Conservation (phyloP, 2,888 invertebrate species). For the Xestoiulus laeticollis region DNA sequence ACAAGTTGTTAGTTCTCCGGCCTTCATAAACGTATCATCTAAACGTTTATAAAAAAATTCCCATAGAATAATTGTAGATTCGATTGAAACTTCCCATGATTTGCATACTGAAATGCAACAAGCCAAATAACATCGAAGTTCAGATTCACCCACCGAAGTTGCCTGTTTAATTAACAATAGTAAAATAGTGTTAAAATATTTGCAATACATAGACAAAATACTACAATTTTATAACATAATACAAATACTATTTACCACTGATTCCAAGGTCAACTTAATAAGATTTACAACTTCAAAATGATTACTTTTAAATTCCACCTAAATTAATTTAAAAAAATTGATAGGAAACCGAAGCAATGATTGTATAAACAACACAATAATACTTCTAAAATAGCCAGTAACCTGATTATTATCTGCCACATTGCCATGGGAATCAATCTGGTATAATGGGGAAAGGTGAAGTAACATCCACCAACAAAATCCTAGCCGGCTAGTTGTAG, state of each 20-base stretch:
- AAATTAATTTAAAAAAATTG: too few species aligned
- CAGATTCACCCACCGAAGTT: neutral
- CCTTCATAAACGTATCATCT: conserved; percentile 16
- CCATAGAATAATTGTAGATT: conserved; percentile 29
- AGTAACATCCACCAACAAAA: conserved; percentile 50
- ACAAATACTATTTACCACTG: neutral
- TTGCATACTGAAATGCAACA: conserved; percentile 39
- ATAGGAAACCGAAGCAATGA: too few species aligned
- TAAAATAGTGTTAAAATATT: neutral
- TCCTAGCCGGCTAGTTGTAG: neutral
- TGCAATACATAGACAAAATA: neutral
- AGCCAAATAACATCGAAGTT: conserved; percentile 49
- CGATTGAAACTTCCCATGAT: conserved; percentile 36
- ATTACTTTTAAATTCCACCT: conserved; percentile 39
- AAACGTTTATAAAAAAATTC: conserved; percentile 49
- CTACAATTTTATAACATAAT: neutral
- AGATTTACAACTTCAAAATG: conserved; percentile 41
- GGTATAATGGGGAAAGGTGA: conserved; percentile 42
- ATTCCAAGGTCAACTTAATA: conserved; percentile 30
- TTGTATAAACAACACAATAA: too few species aligned
- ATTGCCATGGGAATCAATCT: neutral
- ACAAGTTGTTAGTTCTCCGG: neutral
- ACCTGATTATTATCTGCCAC: neutral
- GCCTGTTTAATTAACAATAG: neutral
- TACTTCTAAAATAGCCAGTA: too few species aligned